phyloP scores from a whole-genome alignment of 2,888 invertebrate species.

The Perizoma affinitatum region DNA sequence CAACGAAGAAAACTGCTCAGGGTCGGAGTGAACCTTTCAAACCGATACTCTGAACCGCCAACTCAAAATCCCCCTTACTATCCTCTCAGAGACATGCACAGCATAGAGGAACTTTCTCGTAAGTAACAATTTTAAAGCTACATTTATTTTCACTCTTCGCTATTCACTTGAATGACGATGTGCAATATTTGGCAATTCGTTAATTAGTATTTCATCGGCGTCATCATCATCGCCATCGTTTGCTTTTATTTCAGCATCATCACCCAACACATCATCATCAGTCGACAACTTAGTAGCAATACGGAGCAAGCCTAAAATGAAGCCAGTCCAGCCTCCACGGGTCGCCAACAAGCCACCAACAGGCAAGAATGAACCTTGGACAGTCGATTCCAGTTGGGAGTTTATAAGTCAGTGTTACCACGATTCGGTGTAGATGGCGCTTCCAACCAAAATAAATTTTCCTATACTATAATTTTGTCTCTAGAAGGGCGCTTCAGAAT shows the following conservation, averaged over 20 bases:
- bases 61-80: constrained; percentile 78
- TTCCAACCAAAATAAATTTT: constrained; percentile 32
- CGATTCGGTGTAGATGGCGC: constrained; percentile 45
- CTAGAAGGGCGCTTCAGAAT: constrained; percentile 23
- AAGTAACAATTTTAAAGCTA: constrained; percentile 8
- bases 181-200: too few relatives aligned
- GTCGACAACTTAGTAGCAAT: constrained; percentile 86
- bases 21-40: constrained; percentile 75
- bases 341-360: constrained; percentile 76
- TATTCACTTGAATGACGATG: too few relatives aligned
- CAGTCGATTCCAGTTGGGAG: constrained; percentile 95
- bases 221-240: constrained; percentile 1
- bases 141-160: background rate
- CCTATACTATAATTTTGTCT: background rate
- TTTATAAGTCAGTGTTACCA: constrained; percentile 88
- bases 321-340: constrained; percentile 89
- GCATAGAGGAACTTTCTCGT: constrained; percentile 82
- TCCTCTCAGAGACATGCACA: constrained; percentile 80
- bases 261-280: constrained; percentile 85
- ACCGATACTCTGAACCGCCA: constrained; percentile 86
- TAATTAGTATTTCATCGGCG: background rate
- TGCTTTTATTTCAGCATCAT: constrained; percentile 65
- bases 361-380: constrained; percentile 88
- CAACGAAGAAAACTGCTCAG: constrained; percentile 73
- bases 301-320: constrained; percentile 85